Evolutionary conservation across 2,113 vertebrate genomes (phyloP), one percentile per base, ranked within the genome.

Genomic region (Pardalotus punctatus): DNA sequence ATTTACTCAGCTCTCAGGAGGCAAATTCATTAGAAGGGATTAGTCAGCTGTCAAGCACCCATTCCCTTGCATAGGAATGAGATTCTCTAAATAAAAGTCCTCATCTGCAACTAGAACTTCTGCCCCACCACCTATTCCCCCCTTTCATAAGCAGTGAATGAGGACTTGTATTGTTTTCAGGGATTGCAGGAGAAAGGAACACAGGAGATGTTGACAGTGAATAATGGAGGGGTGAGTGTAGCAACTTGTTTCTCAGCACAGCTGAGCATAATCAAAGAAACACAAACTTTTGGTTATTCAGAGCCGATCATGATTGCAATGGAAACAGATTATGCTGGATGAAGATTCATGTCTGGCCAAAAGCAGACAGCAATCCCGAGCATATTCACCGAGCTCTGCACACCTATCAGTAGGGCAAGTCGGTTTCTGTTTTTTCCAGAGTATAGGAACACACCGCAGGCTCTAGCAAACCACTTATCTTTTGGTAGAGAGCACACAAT

Each of bases 1-100:
- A 96, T 90, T 96, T 97, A 95, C 87, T 36, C 35, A 80, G 42
- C 58, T 87, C 79, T 95, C 74, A 56, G 90, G 84, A 91, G 84
- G 47, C 42, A 73, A 81, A 85, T 82, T 72, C 58, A 82, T 61
- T 57, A 91, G 81, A 11, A 80, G 35, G 71, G 61, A 82, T 93
- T 91, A 96, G 36, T 72, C 89, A 97, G 85, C 78, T 91, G 70
- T 69, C 90, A 94, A 79, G 74, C 83, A 93, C 84, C 48, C 73
- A 12, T 89, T 79, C 54, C 61, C 47, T 95, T 89, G n/a, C 74
- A 31, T 53, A 80, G 89, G 54, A 78, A 53, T 42, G 48, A 66
- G 47, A 84, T 7, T 51, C 38, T 35, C 70, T 72, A 47, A 92
- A 81, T 29, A 71, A 47, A 84, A 89, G 42, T 57, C 48, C 48